Evolutionary conservation across 1,140 invertebrate species (phyloP).

Genomic region (Cydia fagiglandana): DNA sequence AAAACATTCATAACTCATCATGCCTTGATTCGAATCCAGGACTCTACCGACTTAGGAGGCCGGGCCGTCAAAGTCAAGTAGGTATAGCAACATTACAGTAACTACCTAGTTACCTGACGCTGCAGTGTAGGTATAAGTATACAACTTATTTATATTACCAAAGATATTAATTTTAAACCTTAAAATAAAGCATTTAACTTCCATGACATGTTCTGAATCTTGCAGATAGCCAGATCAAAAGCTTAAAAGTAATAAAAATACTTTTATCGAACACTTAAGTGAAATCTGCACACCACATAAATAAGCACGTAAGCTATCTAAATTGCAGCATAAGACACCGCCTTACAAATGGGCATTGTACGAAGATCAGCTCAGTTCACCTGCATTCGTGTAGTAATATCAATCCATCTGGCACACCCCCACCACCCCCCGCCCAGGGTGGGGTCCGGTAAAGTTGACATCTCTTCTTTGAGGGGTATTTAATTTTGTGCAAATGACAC

Average conservation of each 20-base stretch:
- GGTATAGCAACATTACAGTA: no score
- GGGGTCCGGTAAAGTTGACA: conserved; percentile 35
- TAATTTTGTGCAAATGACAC: conserved; percentile 74
- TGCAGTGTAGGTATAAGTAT: no score
- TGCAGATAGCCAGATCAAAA: no score
- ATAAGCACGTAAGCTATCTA: conserved; percentile 22
- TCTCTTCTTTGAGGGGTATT: conserved; percentile 64
- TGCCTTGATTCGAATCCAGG: no score
- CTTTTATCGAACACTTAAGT: not conserved
- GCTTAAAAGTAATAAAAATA: not conserved
- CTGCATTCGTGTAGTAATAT: conserved; percentile 68
- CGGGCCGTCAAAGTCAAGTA: no score
- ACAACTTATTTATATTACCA: no score
- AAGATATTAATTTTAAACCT: no score
- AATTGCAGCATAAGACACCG: conserved; percentile 42
- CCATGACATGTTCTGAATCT: no score
- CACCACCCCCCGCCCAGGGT: conserved; percentile 34
- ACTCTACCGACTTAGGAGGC: no score
- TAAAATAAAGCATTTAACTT: no score
- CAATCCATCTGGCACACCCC: conserved; percentile 65
- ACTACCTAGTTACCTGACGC: no score
- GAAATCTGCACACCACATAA: not conserved
- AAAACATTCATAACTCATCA: no score
- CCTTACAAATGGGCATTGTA: conserved; percentile 67
- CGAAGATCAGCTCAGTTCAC: conserved; percentile 62